Conservation (phyloP, 2,797 vertebrate genomes). For the Molossus molossus region DNA sequence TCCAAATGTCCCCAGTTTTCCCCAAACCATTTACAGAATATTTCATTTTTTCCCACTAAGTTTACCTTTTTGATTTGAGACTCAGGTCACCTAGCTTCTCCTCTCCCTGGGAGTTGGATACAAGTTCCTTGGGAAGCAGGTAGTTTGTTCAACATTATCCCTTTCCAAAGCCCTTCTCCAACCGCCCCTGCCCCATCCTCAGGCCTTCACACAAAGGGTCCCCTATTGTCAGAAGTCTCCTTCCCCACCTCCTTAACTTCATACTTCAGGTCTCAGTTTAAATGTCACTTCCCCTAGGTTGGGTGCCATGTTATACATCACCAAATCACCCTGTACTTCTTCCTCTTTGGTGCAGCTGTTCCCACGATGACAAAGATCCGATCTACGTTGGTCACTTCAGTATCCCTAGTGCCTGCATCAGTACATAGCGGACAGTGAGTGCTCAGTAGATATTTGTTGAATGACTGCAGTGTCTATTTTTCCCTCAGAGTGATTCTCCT, state of each 20-base stretch:
- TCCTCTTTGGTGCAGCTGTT: neutral
- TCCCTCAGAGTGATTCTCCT: neutral
- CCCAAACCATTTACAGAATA: neutral
- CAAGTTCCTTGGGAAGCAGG: neutral
- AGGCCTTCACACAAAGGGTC: neutral
- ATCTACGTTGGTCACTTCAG: neutral
- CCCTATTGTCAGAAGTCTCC: neutral
- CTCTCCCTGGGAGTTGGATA: neutral
- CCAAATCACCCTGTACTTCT: neutral
- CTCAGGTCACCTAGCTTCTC: constrained; percentile 1
- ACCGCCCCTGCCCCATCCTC: neutral
- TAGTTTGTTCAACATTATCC: neutral
- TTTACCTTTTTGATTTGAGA: neutral
- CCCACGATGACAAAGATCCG: neutral
- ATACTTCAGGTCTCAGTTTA: constrained; percentile 4
- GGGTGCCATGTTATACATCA: neutral
- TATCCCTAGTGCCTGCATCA: neutral
- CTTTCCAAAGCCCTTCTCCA: neutral
- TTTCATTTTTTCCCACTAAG: neutral
- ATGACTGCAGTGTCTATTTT: neutral
- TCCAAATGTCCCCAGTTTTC: constrained; percentile 19
- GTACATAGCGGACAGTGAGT: neutral
- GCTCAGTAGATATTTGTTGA: neutral
- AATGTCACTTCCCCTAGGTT: neutral
- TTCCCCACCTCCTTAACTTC: neutral